Percentiles rank a stretch among this genome's conserved stretches.
Evolutionary conservation across 2,888 invertebrate species (phyloP).

Genomic region (Mimas tiliae): DNA sequence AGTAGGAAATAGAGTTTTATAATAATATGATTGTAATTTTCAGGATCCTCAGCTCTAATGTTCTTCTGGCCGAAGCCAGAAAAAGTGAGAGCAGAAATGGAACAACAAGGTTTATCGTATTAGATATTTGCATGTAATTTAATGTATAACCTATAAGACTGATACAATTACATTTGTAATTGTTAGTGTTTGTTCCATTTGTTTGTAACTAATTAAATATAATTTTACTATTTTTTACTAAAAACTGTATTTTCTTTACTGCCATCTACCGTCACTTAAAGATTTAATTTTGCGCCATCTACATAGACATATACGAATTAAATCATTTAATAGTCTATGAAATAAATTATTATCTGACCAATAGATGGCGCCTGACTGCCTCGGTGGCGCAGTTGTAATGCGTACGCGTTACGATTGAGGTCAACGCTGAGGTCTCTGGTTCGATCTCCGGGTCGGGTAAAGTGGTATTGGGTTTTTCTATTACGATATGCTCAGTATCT

Average conservation of each 20-base stretch:
- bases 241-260: background rate
- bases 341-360: background rate
- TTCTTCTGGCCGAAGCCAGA: slow-evolving; percentile 74
- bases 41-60: slow-evolving; percentile 71
- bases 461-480: no score
- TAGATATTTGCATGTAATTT: slow-evolving; percentile 36
- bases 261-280: background rate
- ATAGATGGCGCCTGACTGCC: background rate
- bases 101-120: slow-evolving; percentile 68
- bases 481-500: no score
- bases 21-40: no score
- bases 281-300: slow-evolving; percentile 32
- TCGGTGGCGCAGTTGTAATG: no score
- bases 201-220: background rate
- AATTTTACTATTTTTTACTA: background rate
- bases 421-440: no score
- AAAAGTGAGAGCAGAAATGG: slow-evolving; percentile 65
- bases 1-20: no score
- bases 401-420: no score
- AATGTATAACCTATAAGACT: slow-evolving; percentile 33
- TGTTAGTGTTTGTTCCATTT: slow-evolving; percentile 17
- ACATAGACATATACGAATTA: background rate
- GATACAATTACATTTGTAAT: slow-evolving; percentile 30
- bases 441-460: no score
- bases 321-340: no score